Conservation (phyloP, 2,888 invertebrate species). For the Galeruca laticollis region DNA sequence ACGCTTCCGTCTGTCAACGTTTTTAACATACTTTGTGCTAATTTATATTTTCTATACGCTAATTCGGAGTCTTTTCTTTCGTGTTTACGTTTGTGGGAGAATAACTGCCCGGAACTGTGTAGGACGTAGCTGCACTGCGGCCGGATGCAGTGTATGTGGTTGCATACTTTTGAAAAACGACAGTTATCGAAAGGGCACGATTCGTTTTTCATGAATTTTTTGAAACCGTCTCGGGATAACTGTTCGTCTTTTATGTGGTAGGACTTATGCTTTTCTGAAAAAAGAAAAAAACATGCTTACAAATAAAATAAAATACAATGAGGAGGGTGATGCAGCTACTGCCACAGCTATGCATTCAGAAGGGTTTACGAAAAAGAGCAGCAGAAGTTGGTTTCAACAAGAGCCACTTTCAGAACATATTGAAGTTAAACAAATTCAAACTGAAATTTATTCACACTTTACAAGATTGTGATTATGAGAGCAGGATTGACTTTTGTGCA, state of each 20-base stretch:
- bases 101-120: slow-evolving; percentile 95
- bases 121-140: slow-evolving; percentile 95
- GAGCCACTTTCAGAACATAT: no score
- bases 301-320: no score
- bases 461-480: no score
- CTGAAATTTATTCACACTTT: not conserved
- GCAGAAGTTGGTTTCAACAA: no score
- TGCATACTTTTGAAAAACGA: slow-evolving; percentile 93
- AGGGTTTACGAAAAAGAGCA: no score
- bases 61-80: slow-evolving; percentile 93
- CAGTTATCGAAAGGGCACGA: slow-evolving; percentile 92
- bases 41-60: slow-evolving; percentile 83
- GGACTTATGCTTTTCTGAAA: slow-evolving; percentile 96
- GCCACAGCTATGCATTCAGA: no score
- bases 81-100: slow-evolving; percentile 97
- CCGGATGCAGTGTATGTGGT: slow-evolving; percentile 98
- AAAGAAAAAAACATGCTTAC: no score
- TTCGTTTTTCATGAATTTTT: slow-evolving; percentile 98
- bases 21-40: slow-evolving; percentile 72
- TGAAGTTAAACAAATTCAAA: not conserved
- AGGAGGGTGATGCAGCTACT: no score
- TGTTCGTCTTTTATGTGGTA: slow-evolving; percentile 99
- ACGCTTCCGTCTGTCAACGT: slow-evolving; percentile 71
- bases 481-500: no score
- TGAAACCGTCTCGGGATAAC: slow-evolving; percentile 94